A percentile compares a stretch with the other conserved stretches of the same genome.
phyloP scores from a whole-genome alignment of 2,797 vertebrate genomes.

The Myiothlypis coronata region DNA sequence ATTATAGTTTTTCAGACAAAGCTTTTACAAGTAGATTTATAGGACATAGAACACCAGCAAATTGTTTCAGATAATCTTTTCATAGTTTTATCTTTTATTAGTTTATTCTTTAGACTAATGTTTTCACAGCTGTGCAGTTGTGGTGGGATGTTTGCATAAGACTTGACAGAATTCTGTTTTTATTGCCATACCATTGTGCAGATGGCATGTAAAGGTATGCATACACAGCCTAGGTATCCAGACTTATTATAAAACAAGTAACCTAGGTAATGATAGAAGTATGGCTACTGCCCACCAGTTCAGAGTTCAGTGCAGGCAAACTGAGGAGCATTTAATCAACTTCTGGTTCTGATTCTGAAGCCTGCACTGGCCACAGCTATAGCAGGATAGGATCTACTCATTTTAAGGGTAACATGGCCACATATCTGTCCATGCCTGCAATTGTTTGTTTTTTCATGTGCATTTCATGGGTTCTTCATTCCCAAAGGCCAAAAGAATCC shows the following conservation, averaged over 20 bases:
- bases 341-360: not conserved
- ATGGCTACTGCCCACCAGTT: not conserved
- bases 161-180: conserved; percentile 2
- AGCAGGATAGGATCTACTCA: not conserved
- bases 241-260: not conserved
- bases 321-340: not conserved
- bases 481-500: not conserved
- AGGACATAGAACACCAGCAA: not conserved
- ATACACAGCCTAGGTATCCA: not conserved
- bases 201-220: not conserved
- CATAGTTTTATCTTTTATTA: not conserved
- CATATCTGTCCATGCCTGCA: not conserved
- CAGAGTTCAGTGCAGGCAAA: not conserved
- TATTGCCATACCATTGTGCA: not conserved
- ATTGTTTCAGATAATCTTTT: conserved; percentile 12
- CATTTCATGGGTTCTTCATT: not conserved
- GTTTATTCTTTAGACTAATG: conserved; percentile 31
- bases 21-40: conserved; percentile 11
- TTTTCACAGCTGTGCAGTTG: conserved; percentile 41
- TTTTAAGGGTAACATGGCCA: not conserved
- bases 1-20: conserved; percentile 15
- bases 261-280: not conserved
- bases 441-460: not conserved
- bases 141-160: not conserved
- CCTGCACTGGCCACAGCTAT: not conserved